Base-by-base conservation (phyloP, 2,888 invertebrate species). In the Marasmarcha lunaedactyla region DNA sequence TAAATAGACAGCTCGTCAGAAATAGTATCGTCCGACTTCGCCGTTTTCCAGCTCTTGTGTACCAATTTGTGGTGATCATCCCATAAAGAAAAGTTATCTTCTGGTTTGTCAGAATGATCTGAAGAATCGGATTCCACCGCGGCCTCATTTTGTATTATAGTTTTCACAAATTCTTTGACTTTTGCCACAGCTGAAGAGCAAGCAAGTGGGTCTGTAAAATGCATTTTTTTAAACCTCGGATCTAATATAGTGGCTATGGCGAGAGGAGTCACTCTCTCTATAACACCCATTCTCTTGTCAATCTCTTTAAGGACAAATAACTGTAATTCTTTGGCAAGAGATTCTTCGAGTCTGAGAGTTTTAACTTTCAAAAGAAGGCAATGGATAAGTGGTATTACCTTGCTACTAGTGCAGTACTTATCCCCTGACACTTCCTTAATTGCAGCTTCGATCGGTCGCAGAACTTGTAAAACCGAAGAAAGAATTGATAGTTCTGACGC, bases 191-290 rank as follows among this genome's bases (percentile, higher is more conserved):
- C 20, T 7, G 7, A 5, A 7, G 20, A 20, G 20, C 20, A 20
- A 42, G 52, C 48, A 13, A 52, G 35, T 37, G 49, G 6, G 30
- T 51, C 43, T 26, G 37, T 42, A 38, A 56, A 52, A 40, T 54
- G 48, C 25, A 54, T 41, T 46, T 43, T 45, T 12, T 42, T 42
- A 15, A 33, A 44, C 40, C 42, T 40, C 3, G 43, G 43, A 27
- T 49, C 47, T 44, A 44, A 55, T 13, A 40, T 14, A 9, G 46
- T 52, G 10, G 54, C 50, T 41, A 53, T 47, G 37, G 53, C 48
- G 41, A 52, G 43, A 46, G 46, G 42, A 36, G 44, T 42, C 20
- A 44, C 46, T 25, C 38, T 42, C 42, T 49, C 47, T 37, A 51
- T 53, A 37, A 20, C 46, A 27, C 43, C 45, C 42, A 50, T 47